Conservation (phyloP, 2,797 vertebrate genomes). For the Anisognathus igniventris region DNA sequence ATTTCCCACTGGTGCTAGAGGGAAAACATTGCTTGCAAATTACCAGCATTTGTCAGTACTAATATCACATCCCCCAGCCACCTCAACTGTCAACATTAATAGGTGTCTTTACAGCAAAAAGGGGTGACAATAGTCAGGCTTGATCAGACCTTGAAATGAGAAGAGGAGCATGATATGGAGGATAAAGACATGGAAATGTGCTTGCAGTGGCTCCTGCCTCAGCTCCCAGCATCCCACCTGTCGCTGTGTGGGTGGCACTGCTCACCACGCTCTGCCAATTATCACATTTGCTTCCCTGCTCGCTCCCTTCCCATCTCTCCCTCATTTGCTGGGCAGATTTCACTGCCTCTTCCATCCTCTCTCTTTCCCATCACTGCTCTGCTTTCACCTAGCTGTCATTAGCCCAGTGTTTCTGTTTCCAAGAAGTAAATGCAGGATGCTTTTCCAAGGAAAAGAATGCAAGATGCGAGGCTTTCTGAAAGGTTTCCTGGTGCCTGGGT, state of each 20-base stretch:
- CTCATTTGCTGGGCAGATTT: neutral
- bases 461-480: neutral
- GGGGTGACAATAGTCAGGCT: slow-evolving; percentile 41
- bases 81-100: slow-evolving; percentile 59
- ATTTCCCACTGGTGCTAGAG: slow-evolving; percentile 58
- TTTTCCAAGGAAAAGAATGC: neutral
- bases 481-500: neutral
- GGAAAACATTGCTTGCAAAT: slow-evolving; percentile 66
- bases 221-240: neutral
- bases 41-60: slow-evolving; percentile 67
- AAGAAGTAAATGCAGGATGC: neutral
- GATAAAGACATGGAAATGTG: slow-evolving; percentile 14
- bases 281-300: neutral
- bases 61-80: slow-evolving; percentile 58
- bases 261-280: slow-evolving; percentile 7
- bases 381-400: neutral
- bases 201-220: neutral
- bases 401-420: neutral
- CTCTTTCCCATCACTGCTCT: neutral
- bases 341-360: neutral
- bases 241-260: slow-evolving; percentile 21
- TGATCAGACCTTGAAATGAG: slow-evolving; percentile 42
- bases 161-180: neutral
- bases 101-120: slow-evolving; percentile 39
- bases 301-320: neutral